Evolutionary conservation across 2,113 vertebrate genomes (phyloP).

Genomic region (Ardeotis arabs): DNA sequence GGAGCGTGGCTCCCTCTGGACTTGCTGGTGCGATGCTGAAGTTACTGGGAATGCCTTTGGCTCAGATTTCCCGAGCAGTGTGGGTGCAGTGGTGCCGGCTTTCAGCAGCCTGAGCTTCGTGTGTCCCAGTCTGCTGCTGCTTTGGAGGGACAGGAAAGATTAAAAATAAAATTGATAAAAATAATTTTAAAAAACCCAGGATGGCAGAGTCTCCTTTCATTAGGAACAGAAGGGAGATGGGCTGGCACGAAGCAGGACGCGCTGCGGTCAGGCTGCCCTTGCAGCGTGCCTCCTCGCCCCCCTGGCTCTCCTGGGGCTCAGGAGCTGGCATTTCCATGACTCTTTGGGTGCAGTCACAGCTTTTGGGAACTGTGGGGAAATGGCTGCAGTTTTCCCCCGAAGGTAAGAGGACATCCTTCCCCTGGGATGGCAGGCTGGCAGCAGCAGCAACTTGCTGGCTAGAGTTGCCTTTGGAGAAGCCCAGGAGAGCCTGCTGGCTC

Average conservation of each 20-base stretch:
- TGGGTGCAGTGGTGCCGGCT: background rate
- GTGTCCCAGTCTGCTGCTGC: background rate
- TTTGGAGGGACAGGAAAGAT: background rate
- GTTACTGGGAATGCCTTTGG: background rate
- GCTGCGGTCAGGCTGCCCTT: background rate
- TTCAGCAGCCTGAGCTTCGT: background rate
- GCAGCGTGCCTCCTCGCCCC: background rate
- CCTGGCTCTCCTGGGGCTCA: background rate
- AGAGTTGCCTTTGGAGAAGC: background rate
- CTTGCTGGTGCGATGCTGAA: background rate
- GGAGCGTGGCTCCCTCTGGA: background rate
- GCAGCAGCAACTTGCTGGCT: background rate
- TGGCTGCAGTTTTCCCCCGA: background rate
- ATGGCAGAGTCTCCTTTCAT: background rate
- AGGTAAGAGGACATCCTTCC: background rate
- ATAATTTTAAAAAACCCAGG: background rate
- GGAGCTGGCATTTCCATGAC: background rate
- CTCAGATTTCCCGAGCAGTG: background rate
- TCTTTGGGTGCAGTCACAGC: background rate
- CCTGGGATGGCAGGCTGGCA: background rate
- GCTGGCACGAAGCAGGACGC: background rate
- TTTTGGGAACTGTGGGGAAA: background rate
- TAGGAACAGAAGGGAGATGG: background rate
- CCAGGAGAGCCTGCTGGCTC: background rate
- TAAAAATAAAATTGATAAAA: background rate